Conservation (phyloP, 2,888 invertebrate species). For the Coleophora flavipennella region DNA sequence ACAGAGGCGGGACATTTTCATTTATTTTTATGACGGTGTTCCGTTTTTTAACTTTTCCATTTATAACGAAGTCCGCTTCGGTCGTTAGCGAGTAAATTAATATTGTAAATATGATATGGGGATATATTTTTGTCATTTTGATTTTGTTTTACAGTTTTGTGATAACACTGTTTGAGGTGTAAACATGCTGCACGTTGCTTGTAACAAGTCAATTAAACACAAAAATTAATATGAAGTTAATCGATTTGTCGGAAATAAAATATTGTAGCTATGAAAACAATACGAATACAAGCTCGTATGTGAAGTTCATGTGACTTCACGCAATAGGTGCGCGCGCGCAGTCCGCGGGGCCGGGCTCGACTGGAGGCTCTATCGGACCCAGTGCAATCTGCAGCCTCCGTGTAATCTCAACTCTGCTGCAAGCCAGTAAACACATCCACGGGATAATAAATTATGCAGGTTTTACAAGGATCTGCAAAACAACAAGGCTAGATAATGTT, state of each 20-base stretch:
- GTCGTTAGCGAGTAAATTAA: constrained; percentile 32
- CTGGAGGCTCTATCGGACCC: constrained; percentile 59
- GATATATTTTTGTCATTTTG: constrained; percentile 41
- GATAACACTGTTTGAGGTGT: constrained; percentile 1
- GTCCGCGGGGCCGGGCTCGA: constrained; percentile 51
- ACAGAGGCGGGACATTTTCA: constrained; percentile 41
- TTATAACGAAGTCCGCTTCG: constrained; percentile 46
- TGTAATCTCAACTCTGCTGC: constrained; percentile 51
- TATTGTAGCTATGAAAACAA: too few relatives aligned
- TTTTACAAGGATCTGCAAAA: neutral
- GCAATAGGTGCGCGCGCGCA: constrained; percentile 47
- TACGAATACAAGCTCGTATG: too few relatives aligned
- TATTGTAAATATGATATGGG: constrained; percentile 24
- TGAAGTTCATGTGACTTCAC: neutral
- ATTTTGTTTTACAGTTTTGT: constrained; percentile 9
- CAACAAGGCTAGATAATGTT: too few relatives aligned
- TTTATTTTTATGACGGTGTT: constrained; percentile 58
- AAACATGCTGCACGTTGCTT: constrained; percentile 7
- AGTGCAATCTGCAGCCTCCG: constrained; percentile 53
- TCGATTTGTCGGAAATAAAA: too few relatives aligned
- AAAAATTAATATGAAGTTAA: too few relatives aligned
- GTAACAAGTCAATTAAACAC: neutral
- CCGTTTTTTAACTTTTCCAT: constrained; percentile 59
- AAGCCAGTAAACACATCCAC: constrained; percentile 45
- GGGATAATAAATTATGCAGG: constrained; percentile 20